Base-by-base conservation (phyloP, 2,797 vertebrate species). In the Syngnathus rostellatus region DNA sequence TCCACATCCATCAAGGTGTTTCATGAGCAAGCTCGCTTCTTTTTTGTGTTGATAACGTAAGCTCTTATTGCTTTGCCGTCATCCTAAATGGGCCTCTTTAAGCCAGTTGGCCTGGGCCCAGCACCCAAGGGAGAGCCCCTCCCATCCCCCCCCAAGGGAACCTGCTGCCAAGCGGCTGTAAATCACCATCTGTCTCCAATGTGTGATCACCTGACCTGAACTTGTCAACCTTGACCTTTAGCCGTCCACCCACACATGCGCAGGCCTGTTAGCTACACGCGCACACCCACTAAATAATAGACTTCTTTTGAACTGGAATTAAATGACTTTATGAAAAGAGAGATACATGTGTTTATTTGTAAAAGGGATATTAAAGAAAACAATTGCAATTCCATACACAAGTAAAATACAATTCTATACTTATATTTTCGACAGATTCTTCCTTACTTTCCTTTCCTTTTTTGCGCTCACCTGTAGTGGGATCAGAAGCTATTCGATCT, bases 161-260 rank as follows among this genome's bases (percentile, higher is more conserved):
- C 62, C 72, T 70, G 63, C 73, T 78, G 68, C 65, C 68, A 67
- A 77, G 70, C 38, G 12, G 41, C 72, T 41, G 43, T 81, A 85
- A 87, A 85, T 88, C 72, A 75, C 86, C 88, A 88, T 90, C 88
- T 91, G 89, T 81, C 81, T 69, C 74, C 59, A 65, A 68, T 68
- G 73, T 82, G 68, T 80, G 81, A 82, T 87, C 84, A 83, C 65
- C 84, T 85, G 87, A 87, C 84, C 84, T 79, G 48, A 80, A 76
- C 77, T 67, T 12, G 67, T 80, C 83, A 80, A 73, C 77, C 77
- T 80, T 89, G 85, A 89, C 85, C 87, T 83, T 73, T 80, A 65
- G 37, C 60, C 63, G 66, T 21, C 60, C 45, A n/a, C 65, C 71
- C 62, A 71, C 59, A 57, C 75, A 75, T 40, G 66, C 76, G 81